Evolutionary conservation across 2,797 vertebrate species (phyloP).

Genomic region (Myotis vivesi): DNA sequence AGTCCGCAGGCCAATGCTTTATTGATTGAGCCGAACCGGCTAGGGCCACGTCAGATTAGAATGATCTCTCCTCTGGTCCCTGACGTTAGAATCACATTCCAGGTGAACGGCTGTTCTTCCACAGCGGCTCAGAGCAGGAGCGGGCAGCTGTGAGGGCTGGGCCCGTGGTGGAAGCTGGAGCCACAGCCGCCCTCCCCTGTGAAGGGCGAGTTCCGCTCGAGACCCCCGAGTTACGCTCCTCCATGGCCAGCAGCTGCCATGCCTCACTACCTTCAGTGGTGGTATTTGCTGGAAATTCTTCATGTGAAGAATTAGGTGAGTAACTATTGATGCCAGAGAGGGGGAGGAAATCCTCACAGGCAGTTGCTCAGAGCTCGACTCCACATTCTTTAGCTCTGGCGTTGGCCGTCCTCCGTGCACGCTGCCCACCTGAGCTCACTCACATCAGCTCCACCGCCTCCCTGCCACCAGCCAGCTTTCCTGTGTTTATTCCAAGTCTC

Average conservation of each 20-base stretch:
- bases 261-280: not conserved
- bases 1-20: no score
- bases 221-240: not conserved
- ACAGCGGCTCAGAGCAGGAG: not conserved
- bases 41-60: not conserved
- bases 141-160: not conserved
- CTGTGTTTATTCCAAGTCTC: no score
- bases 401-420: rapidly evolving
- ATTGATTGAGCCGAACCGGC: no score
- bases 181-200: not conserved
- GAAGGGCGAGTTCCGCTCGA: not conserved
- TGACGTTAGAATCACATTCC: not conserved
- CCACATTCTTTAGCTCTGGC: not conserved
- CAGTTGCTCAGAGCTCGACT: not conserved
- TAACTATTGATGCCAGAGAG: not conserved
- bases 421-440: rapidly evolving
- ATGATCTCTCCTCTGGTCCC: not conserved
- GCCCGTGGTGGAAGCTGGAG: not conserved
- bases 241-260: not conserved
- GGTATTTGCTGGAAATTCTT: not conserved
- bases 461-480: not conserved
- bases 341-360: not conserved
- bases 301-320: not conserved
- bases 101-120: not conserved
- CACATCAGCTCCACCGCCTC: not conserved